Conservation (phyloP, 2,113 vertebrate species). For the Podocnemis expansa region DNA sequence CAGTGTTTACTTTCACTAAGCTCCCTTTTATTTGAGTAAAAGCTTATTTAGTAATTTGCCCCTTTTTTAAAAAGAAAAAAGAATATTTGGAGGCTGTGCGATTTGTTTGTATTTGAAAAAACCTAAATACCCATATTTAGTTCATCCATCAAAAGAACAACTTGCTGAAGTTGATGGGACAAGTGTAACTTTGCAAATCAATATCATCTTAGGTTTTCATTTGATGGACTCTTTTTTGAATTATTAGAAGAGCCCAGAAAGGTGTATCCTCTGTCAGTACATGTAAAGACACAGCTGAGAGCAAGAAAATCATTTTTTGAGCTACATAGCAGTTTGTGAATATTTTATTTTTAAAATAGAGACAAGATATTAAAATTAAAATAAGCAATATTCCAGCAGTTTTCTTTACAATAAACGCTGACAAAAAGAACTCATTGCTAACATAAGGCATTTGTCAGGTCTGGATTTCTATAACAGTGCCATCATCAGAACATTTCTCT, state of each 20-base stretch:
- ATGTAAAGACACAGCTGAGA: background rate
- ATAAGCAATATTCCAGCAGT: background rate
- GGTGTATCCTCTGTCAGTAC: background rate
- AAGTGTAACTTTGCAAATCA: background rate
- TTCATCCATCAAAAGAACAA: background rate
- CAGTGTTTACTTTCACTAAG: background rate
- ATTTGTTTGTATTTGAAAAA: background rate
- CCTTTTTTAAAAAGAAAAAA: background rate
- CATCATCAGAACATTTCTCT: background rate
- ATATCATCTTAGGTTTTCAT: background rate
- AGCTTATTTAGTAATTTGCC: background rate
- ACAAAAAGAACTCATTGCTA: background rate
- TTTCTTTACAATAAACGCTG: background rate
- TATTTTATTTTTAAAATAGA: background rate
- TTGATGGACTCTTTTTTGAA: background rate
- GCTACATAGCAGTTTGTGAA: background rate
- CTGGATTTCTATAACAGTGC: background rate
- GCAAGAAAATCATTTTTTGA: background rate
- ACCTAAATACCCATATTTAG: background rate
- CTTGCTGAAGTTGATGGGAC: background rate
- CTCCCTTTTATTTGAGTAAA: background rate
- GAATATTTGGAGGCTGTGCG: background rate
- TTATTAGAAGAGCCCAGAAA: background rate
- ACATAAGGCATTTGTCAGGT: background rate
- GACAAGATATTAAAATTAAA: background rate